Evolutionary conservation across 2,797 vertebrate species (phyloP).

Genomic region (Onychomys arenicola): DNA sequence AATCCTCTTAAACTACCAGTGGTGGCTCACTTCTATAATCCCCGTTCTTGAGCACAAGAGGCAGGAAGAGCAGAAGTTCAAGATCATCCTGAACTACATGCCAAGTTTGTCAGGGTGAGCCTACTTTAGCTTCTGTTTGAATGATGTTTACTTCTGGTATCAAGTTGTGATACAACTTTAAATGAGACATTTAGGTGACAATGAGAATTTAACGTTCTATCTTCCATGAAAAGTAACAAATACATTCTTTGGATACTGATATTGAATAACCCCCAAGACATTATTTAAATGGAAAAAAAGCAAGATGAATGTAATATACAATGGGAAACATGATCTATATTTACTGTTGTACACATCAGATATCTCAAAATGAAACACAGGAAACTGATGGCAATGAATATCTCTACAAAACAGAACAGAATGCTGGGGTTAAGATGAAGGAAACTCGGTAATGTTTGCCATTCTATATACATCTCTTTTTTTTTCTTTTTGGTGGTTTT

Average conservation of each 20-base stretch:
- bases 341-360: background rate
- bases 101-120: background rate
- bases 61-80: background rate
- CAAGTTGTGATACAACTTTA: slow-evolving; percentile 32
- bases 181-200: background rate
- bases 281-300: slow-evolving; percentile 7
- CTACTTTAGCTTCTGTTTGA: slow-evolving; percentile 5
- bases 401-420: slow-evolving; percentile 39
- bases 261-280: background rate
- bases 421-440: background rate
- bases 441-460: background rate
- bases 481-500: background rate
- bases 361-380: slow-evolving; percentile 6
- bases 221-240: slow-evolving; percentile 46
- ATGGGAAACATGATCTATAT: background rate
- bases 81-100: background rate
- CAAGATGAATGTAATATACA: background rate
- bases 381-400: background rate
- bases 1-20: background rate
- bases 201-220: background rate
- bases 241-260: slow-evolving; percentile 4
- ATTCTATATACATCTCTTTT: background rate
- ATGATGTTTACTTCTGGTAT: background rate
- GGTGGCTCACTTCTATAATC: background rate
- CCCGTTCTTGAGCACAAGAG: background rate